phyloP scores from a whole-genome alignment of 2,113 vertebrate genomes.

The Grallaria varia region DNA sequence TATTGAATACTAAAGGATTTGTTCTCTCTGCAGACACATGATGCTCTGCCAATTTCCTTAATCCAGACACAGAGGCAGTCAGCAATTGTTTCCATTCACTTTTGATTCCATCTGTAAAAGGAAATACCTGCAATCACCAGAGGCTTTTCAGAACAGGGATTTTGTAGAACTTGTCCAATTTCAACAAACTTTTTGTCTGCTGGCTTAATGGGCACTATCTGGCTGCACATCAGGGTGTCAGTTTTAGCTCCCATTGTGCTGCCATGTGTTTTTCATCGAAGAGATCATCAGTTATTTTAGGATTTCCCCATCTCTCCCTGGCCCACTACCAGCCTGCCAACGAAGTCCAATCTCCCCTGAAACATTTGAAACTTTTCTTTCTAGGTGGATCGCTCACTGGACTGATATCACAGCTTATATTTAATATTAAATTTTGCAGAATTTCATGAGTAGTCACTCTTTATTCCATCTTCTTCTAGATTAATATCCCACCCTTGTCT shows the following conservation, averaged over 20 bases:
- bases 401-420: background rate
- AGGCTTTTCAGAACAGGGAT: conserved; percentile 42
- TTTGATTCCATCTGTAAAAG: conserved; percentile 56
- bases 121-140: conserved; percentile 63
- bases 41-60: conserved; percentile 66
- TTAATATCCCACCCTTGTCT: background rate
- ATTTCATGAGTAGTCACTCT: background rate
- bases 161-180: conserved; percentile 48
- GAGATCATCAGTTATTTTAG: conserved; percentile 29
- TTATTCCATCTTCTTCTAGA: background rate
- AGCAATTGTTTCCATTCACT: conserved; percentile 62
- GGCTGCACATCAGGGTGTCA: conserved; percentile 6
- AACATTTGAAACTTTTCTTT: background rate
- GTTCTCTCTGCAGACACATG: conserved; percentile 47
- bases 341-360: background rate
- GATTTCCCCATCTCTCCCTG: background rate
- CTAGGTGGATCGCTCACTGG: background rate
- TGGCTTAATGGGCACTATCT: conserved; percentile 50
- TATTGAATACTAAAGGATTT: conserved; percentile 58
- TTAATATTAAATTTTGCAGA: background rate
- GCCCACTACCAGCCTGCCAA: background rate
- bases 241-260: conserved; percentile 44
- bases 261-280: background rate
- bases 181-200: conserved; percentile 58
- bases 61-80: conserved; percentile 58